Evolutionary conservation across 2,888 invertebrate species (phyloP), one percentile per base, ranked within the genome.

Genomic region (Thyatira batis): DNA sequence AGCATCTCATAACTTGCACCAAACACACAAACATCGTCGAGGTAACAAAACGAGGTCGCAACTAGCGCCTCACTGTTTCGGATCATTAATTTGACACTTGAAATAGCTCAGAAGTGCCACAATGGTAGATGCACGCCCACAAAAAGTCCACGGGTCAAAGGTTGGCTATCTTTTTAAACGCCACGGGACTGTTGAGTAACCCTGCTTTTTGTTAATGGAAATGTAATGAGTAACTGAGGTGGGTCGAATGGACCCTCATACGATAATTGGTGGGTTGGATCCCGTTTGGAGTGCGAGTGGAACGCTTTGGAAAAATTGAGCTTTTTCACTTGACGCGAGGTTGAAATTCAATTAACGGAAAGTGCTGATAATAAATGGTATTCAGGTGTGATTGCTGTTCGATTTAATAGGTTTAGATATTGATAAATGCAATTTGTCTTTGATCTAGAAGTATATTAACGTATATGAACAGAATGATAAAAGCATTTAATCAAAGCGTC

Each of bases 31-130:
- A 48, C 27, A 20, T 20, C 49, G 55, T 68, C 58, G 52, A 69
- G 65, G 63, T 33, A 55, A 58, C 39, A 62, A 66, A 81, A 76
- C 69, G 75, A 67, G 82, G 80, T 79, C 82, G 69, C 69, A 73
- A 63, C 78, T 60, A 79, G 69, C 78, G 72, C 76, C 78, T 81
- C 79, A 78, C 79, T 80, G 82, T 82, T 85, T 82, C 84, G 83
- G 78, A 85, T 86, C 88, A 89, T 89, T 89, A 89, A 89, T 89
- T 88, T 88, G 90, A 90, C 89, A 89, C 86, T 85, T 73, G 76
- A 75, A 83, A 84, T 83, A 78, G 78, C 79, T 80, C 73, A 71
- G 77, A 79, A 82, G 82, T 80, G 80, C 83, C 84, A 85, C 85
- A 85, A 83, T 79, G 82, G 78, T 73, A 66, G 65, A 50, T 77